Evolutionary conservation across 2,797 vertebrate genomes (phyloP).

Genomic region (Linurgus olivaceus): DNA sequence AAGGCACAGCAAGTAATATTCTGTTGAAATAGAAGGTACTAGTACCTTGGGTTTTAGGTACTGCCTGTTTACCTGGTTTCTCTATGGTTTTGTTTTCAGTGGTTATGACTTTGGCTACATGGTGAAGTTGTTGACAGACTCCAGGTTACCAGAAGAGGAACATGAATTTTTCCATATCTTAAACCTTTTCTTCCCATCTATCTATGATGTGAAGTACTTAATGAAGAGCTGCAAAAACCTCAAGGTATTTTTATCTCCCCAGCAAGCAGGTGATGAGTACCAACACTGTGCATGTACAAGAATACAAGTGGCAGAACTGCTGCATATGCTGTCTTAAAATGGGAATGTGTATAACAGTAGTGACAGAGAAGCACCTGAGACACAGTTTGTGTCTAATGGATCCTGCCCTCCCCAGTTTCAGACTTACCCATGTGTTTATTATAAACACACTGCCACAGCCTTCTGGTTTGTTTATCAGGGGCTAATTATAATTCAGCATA

Average conservation of each 20-base stretch:
- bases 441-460: not conserved
- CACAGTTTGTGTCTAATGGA: not conserved
- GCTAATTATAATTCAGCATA: not conserved
- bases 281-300: not conserved
- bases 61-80: not conserved
- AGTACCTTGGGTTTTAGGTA: not conserved
- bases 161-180: constrained; percentile 98
- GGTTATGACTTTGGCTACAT: constrained; percentile 99
- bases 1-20: not conserved
- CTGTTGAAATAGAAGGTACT: not conserved
- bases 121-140: constrained; percentile 96
- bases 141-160: constrained; percentile 94
- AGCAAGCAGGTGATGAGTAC: not conserved
- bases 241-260: constrained; percentile 80
- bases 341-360: not conserved
- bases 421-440: not conserved
- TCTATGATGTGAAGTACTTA: constrained; percentile 97
- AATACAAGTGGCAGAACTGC: not conserved
- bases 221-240: constrained; percentile 99
- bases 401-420: not conserved
- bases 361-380: not conserved
- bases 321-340: not conserved
- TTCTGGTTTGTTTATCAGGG: not conserved
- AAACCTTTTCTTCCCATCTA: constrained; percentile 97
- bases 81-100: constrained; percentile 69